Conservation (phyloP, 2,113 vertebrate species). For the Orientallactaga bullata region DNA sequence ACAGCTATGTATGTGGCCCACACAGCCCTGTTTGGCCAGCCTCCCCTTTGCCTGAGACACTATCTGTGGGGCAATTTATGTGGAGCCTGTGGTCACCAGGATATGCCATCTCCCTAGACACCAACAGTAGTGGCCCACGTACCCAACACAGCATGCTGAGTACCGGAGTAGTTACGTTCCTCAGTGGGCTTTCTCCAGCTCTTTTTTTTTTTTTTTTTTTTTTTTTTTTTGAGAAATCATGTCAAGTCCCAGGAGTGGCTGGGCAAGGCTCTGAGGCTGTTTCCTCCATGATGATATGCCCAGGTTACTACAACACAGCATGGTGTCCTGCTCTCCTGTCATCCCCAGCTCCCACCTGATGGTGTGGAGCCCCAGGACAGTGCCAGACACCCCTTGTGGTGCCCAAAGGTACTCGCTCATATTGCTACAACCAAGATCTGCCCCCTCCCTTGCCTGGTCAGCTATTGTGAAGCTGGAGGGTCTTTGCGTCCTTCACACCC, state of each 20-base stretch:
- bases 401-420: background rate
- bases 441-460: too few species aligned
- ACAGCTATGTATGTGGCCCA: background rate
- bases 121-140: background rate
- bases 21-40: background rate
- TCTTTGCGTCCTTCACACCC: background rate
- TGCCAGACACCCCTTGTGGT: background rate
- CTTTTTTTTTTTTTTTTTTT: too few species aligned
- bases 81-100: background rate
- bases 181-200: background rate
- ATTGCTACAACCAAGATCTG: background rate
- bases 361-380: background rate
- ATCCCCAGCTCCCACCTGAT: background rate
- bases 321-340: too few species aligned
- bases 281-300: background rate
- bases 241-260: background rate
- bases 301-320: background rate
- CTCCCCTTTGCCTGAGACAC: background rate
- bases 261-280: too few species aligned
- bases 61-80: background rate
- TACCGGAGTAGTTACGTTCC: rapidly evolving
- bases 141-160: background rate
- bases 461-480: background rate
- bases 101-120: background rate
- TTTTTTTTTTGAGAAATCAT: background rate